Conservation (phyloP, 2,888 invertebrate genomes). For the Andrena praecox region DNA sequence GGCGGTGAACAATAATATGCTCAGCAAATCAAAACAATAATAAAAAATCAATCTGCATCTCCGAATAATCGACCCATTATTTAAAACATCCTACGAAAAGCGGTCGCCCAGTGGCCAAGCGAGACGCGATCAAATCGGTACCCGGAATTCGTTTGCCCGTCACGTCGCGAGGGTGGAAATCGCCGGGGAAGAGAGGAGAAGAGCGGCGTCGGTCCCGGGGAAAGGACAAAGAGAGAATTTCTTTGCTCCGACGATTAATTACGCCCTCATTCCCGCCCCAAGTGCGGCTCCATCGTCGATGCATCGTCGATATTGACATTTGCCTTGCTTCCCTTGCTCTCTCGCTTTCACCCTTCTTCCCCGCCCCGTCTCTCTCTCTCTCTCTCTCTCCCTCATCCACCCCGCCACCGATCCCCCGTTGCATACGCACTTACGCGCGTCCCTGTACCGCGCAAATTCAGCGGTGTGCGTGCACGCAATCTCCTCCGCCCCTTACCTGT, state of each 20-base stretch:
- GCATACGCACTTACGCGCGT: neutral
- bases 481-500: neutral
- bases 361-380: slow-evolving; percentile 5
- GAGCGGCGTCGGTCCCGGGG: slow-evolving; percentile 23
- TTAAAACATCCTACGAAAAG: too few relatives aligned
- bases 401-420: neutral
- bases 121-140: neutral
- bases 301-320: slow-evolving; percentile 83
- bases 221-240: slow-evolving; percentile 70
- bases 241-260: slow-evolving; percentile 81
- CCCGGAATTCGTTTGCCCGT: neutral
- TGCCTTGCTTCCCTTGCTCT: slow-evolving; percentile 77
- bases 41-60: too few relatives aligned
- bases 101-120: neutral
- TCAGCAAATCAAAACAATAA: too few relatives aligned
- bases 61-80: too few relatives aligned
- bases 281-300: slow-evolving; percentile 67
- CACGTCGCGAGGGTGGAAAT: neutral
- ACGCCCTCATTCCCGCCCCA: slow-evolving; percentile 84
- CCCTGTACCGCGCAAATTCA: neutral
- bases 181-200: neutral
- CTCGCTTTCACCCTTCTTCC: slow-evolving; percentile 32
- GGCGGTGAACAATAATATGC: too few relatives aligned
- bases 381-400: neutral
- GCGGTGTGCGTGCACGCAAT: slow-evolving; percentile 37